Evolutionary conservation across 2,797 vertebrate species (phyloP).

Genomic region (Thunnus albacares): DNA sequence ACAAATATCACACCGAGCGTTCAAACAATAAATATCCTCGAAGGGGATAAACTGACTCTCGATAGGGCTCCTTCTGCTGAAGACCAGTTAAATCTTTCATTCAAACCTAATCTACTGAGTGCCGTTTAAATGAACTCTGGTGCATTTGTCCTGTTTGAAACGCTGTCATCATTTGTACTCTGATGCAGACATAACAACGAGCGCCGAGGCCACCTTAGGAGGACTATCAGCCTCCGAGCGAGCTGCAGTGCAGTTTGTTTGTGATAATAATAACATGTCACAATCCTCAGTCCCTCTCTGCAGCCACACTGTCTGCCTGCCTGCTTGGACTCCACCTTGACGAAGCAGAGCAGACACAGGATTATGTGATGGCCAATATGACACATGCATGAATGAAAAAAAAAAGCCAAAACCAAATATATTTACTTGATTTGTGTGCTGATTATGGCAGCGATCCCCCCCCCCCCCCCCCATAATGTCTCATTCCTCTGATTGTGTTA

Average conservation of each 20-base stretch:
- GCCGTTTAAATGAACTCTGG: constrained; percentile 5
- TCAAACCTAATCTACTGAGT: background rate
- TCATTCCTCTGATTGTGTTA: background rate
- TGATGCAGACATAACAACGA: too few relatives aligned
- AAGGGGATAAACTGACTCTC: constrained; percentile 9
- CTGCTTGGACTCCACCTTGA: too few relatives aligned
- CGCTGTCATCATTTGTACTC: too few relatives aligned
- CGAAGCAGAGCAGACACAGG: background rate
- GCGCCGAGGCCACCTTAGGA: too few relatives aligned
- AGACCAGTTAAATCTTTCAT: background rate
- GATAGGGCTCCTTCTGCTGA: background rate
- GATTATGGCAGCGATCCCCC: background rate
- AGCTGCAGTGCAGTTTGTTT: background rate
- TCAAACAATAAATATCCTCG: constrained; percentile 22
- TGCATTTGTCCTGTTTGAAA: background rate
- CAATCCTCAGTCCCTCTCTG: too few relatives aligned
- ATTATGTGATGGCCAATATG: background rate
- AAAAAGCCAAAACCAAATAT: background rate
- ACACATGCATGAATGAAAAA: background rate
- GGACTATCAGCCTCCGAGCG: background rate
- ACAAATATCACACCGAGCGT: constrained; percentile 4
- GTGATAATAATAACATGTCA: background rate
- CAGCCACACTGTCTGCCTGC: too few relatives aligned
- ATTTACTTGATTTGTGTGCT: background rate
- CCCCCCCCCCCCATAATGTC: background rate